Base-by-base conservation (phyloP, 1,140 invertebrate species). In the Meteorus sp. region DNA sequence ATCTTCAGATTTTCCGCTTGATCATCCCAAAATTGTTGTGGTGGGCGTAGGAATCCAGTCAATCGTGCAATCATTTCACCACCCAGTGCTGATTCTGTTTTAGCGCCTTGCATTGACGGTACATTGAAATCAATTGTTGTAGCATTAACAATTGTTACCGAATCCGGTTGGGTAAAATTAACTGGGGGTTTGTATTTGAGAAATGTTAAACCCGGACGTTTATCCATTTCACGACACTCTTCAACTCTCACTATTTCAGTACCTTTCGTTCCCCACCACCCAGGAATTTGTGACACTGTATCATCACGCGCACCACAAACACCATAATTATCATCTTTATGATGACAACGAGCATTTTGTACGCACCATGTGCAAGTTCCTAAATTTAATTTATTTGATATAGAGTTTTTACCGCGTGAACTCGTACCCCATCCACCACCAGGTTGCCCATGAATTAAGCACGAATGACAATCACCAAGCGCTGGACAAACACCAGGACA, bases 281-380 rank as follows among this genome's bases (percentile, higher is more conserved):
- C 92, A 1, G 88, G 84, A 59, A 88, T 86, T 67, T 90, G 88
- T 1, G 88, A 88, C 1, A 85, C 85, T 13, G 88, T 91, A 64
- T 91, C 90, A 68, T 91, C 90, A 51, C 82, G 78, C 33, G 83
- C 65, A 0, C 89, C 90, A 68, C 90, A 93, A 2, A 90, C 88
- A 0, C 90, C 90, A 64, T 89, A 91, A 74, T 89, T 92, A 75
- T 92, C 90, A 70, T 93, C 88, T 67, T 89, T 89, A 65, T 90
- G 88, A 75, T 94, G 92, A 74, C 94, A 95, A n/a, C 87, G 82
- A 0, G 91, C 91, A 70, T 94, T 94, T 72, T 95, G 92, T 0
- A 95, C 93, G 74, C 93, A 95, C 94, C 94, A 96, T 17, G 87
- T 91, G 75, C 94, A 97, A 50, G 91, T 87, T 33, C 88, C 87